Evolutionary conservation across 2,888 invertebrate species (phyloP), one percentile per base, ranked within the genome.

Genomic region (Dryobotodes eremita): DNA sequence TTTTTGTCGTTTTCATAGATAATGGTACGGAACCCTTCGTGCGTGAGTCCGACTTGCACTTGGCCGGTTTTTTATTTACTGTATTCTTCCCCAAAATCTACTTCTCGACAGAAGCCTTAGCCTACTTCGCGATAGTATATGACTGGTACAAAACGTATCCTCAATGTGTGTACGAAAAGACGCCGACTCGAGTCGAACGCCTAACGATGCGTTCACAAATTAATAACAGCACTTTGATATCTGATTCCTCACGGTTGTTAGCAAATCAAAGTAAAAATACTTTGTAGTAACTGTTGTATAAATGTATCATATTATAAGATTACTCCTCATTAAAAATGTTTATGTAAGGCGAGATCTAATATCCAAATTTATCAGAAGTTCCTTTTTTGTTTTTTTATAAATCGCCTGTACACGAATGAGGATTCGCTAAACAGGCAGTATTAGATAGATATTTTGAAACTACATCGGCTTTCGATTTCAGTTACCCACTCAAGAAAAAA

Each of bases 141-240:
- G 23, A n/a, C 36, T 68, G 46, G 11, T 65, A 65, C 82, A 75
- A 80, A 80, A 76, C 17, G 48, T 50, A 48, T n/a, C 66, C 48
- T 82, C 26, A 66, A 75, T 82, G 59, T 66, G 20, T 23, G 46
- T 50, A 46, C 57, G 59, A 26, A 42, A 5, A 2, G 42, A 0
- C 36, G 61, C 20, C 46, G 62, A 62, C 36, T 62, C 48, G 31
- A 50, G 17, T 36, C 57, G 46, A 70, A 71, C 46, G 79, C 53
- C 69, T 81, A 83, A 81, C 65, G 79, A 83, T 13, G 65, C 83
- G 70, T 71, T 83, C 70, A 70, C 55, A 83, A 83, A 80, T 83
- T 83, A 81, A 83, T 78, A 83, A 71, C 79, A 66, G n/a, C 46
- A 61, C 79, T 82, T 78, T 83, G 79, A 81, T 76, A 83, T 78